phyloP scores from a whole-genome alignment of 2,113 vertebrate genomes.

The Calyptomena viridis region DNA sequence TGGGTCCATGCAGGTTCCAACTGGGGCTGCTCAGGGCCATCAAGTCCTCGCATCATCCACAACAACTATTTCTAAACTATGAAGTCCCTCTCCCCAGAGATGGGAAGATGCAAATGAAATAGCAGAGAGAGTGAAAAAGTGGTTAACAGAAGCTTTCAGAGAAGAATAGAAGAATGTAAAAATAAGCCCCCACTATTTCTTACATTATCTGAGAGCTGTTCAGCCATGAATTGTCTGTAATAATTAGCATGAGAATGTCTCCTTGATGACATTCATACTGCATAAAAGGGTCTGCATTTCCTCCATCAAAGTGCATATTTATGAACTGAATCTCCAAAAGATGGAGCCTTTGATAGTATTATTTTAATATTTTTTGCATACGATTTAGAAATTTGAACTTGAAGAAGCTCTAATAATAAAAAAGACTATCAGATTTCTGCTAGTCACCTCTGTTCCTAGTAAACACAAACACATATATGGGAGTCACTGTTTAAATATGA shows the following conservation, averaged over 20 bases:
- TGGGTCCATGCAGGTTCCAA: rapidly evolving
- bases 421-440: slow-evolving; percentile 14
- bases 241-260: slow-evolving; percentile 76
- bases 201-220: slow-evolving; percentile 54
- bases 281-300: slow-evolving; percentile 65
- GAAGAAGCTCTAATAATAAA: slow-evolving; percentile 42
- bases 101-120: background rate
- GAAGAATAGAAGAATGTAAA: slow-evolving; percentile 8
- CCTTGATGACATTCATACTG: slow-evolving; percentile 72
- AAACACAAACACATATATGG: slow-evolving; percentile 42
- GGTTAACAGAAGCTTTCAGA: slow-evolving; percentile 27
- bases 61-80: background rate
- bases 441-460: background rate
- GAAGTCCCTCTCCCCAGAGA: background rate
- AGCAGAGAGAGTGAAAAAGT: slow-evolving; percentile 15
- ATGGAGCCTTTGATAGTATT: slow-evolving; percentile 53
- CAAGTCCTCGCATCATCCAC: background rate
- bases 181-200: slow-evolving; percentile 7
- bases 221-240: slow-evolving; percentile 66
- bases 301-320: slow-evolving; percentile 73
- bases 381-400: slow-evolving; percentile 51
- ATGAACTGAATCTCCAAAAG: slow-evolving; percentile 59
- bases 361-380: slow-evolving; percentile 68
- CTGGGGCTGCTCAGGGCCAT: background rate
- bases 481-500: slow-evolving; percentile 23